Evolutionary conservation across 2,888 invertebrate genomes (phyloP), one percentile per base, ranked within the genome.

Genomic region (Andrena fulva): DNA sequence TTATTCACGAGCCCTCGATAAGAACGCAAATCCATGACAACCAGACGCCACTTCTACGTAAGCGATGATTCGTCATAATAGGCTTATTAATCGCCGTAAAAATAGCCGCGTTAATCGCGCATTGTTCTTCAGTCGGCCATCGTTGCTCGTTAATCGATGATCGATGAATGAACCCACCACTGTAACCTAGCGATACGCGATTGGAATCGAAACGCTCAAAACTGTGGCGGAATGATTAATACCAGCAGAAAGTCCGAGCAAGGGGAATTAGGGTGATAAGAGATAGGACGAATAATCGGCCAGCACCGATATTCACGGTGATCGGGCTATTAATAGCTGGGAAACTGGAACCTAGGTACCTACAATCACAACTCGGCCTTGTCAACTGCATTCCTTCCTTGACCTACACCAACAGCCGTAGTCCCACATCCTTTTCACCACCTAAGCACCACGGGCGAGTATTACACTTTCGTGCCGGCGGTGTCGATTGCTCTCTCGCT

Each of bases 311-410:
- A 76, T 83, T 67, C 71, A 80, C 66, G 70, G 78, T 54, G 77
- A 81, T 82, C 79, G 54, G 10, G 59, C 84, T 89, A 89, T 89
- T 89, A 88, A 89, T 89, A 90, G 85, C 77, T 77, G 73, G 83
- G 76, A 87, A 89, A 90, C 81, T 83, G 83, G 85, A 85, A 78
- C 81, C 84, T 75, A 84, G 84, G 85, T 91, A 88, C 85, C 87
- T 84, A 87, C 89, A 88, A 90, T 91, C 90, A 87, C 89, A 87
- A 85, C 87, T 86, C 90, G 92, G 92, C 93, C 93, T 93, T 93
- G 93, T 93, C 91, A 92, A 92, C 92, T 92, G 90, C 93, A 93
- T 93, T 93, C 93, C 91, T 93, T 92, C 93, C 93, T 93, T 93
- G 93, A 93, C 93, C 93, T 93, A 93, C 93, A 92, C 92, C 89